Evolutionary conservation across 2,888 invertebrate species (phyloP).

Genomic region (Drosophila kambysellisi): DNA sequence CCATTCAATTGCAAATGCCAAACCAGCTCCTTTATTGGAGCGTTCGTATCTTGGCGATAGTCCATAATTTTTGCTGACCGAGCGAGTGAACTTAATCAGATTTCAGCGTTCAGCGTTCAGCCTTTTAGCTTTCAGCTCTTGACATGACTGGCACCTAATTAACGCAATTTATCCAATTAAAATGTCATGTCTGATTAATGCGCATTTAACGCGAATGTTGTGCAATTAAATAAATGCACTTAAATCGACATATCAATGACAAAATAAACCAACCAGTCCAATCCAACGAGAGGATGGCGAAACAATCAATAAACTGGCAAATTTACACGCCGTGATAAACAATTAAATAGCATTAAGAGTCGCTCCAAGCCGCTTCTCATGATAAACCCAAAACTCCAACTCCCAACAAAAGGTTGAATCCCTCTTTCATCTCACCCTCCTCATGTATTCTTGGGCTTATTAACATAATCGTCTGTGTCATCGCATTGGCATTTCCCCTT

Average conservation of each 20-base stretch:
- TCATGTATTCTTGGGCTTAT: constrained; percentile 49
- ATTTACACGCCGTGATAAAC: constrained; percentile 60
- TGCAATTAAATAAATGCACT: constrained; percentile 77
- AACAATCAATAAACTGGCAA: constrained; percentile 46
- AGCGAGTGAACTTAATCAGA: constrained; percentile 52
- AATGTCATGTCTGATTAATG: constrained; percentile 79
- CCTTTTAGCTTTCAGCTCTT: constrained; percentile 28
- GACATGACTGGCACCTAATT: constrained; percentile 64
- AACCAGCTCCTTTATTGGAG: constrained; percentile 1
- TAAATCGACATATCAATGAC: constrained; percentile 66
- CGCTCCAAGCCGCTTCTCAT: constrained; percentile 15
- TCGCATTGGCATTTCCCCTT: constrained; percentile 50
- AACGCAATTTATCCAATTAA: constrained; percentile 78
- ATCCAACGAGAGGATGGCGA: constrained; percentile 6
- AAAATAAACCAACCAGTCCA: constrained; percentile 28
- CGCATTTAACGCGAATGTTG: constrained; percentile 71
- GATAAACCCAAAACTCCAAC: constrained; percentile 5
- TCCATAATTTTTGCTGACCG: constrained; percentile 42
- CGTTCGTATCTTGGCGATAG: constrained; percentile 18
- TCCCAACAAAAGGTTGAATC: neutral
- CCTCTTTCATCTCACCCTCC: neutral
- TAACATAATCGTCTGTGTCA: constrained; percentile 76
- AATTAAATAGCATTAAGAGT: constrained; percentile 63
- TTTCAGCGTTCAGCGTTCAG: constrained; percentile 11
- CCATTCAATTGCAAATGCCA: constrained; percentile 9